phyloP scores from a whole-genome alignment of 2,888 invertebrate species.

The Uloborus plumipes region DNA sequence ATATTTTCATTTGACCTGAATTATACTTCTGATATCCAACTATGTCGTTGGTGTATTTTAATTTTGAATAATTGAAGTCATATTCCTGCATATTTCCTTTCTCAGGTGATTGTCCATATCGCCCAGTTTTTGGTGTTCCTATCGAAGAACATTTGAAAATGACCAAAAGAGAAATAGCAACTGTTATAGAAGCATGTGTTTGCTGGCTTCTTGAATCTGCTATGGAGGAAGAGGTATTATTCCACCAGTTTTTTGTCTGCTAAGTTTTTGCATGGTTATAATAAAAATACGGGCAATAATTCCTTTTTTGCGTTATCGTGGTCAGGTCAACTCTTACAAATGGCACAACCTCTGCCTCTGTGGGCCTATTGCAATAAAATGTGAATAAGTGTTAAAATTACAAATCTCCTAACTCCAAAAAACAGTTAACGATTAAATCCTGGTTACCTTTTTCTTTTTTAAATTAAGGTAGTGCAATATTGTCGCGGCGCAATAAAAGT shows the following conservation, averaged over 20 bases:
- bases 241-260: not conserved
- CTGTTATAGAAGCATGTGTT: slow-evolving; percentile 81
- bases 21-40: no score
- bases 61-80: slow-evolving; percentile 34
- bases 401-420: no score
- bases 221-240: slow-evolving; percentile 62
- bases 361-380: no score
- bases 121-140: slow-evolving; percentile 86
- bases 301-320: not conserved
- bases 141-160: slow-evolving; percentile 89
- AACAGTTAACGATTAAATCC: no score
- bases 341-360: no score
- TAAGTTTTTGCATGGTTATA: not conserved
- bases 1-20: no score
- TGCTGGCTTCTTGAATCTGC: slow-evolving; percentile 58
- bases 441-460: no score
- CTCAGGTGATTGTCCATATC: slow-evolving; percentile 69
- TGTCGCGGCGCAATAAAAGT: no score
- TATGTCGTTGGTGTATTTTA: no score
- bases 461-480: no score
- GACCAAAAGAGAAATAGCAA: slow-evolving; percentile 85
- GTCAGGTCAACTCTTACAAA: not conserved
- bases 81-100: not conserved
- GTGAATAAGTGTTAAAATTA: no score
- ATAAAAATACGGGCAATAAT: not conserved